Evolutionary conservation across 37 sponge, comb jelly and placozoan genomes (phyloP), one percentile per base, ranked within the genome.

Genomic region (Oscarella lobularis): DNA sequence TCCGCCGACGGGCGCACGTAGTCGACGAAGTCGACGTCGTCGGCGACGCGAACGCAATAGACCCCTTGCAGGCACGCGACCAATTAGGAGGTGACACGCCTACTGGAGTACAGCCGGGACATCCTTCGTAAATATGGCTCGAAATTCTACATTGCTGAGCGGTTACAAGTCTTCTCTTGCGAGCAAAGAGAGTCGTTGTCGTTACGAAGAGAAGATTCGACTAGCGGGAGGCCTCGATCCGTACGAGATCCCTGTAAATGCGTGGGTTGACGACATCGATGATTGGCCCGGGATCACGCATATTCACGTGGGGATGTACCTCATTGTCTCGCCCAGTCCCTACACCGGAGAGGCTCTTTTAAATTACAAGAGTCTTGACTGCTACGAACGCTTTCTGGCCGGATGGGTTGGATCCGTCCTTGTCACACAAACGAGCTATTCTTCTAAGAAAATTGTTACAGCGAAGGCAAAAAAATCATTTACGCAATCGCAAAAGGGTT

Each of bases 361-460:
- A 39, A 84, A 84, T 40, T 87, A 84, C 35, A 87, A 84, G 66
- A 84, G 81, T 72, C 39, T 84, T 6, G 84, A 87, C 3, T 80
- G 68, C 38, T 87, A 80, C 75, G 65, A 80, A 27, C 70, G 80
- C 30, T 87, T 84, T 41, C 34, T 74, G 2, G 39, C 73, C 31
- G 88, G 88, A 4, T 83, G 88, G 88, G 74, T 83, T 1, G 77
- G 84, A 77, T 81, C 80, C 9, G 71, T 80, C 2, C 30, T 83
- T 31, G 75, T 80, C 39, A 9, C 14, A 37, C 31, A 36, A 30
- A 31, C 14, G 36, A 35, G 38, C 14, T 31, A 5, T 74, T 31
- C 3, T 68, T 75, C 40, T 35, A 38, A 66, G n/a, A n/a, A n/a
- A 78, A 54, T 86, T 68, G 80, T 86, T 2, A 82, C 80, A 31